Base-by-base conservation (phyloP, 1,140 invertebrate species). In the Eueides isabella region DNA sequence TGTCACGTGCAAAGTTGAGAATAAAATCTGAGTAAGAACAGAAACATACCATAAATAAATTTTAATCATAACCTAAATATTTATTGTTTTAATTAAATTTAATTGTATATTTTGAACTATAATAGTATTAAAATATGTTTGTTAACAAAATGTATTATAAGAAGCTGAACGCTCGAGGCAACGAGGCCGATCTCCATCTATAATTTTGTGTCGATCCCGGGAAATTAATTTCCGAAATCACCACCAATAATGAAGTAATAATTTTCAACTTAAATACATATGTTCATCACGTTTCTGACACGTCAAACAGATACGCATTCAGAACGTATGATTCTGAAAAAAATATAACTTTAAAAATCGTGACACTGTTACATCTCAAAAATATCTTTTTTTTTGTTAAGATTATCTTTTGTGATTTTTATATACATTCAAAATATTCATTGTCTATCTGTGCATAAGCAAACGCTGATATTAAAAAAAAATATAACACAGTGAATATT, bases 201-300 rank as follows among this genome's bases (percentile, higher is more conserved):
- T 85, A 90, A 92, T 92, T 92, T 92, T 71, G 63, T 67, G 72
- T 80, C 88, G 84, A 88, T 91, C 83, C 89, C 78, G 79, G 85
- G 89, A 91, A 92, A 92, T 91, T 91, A 92, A 92, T 92, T 91
- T 88, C 68, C 79, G 78, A 88, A 89, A 89, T 88, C 87, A 85
- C 85, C 80, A 82, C 82, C 88, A 83, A 89, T 91, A 90, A 91
- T 86, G 89, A 92, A 92, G 87, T 88, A 86, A 92, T 92, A 92
- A 92, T 90, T 92, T 89, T 84, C 71, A 80, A 75, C 77, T 79
- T 77, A 86, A 89, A 88, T 89, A 85, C 76, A 55, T 26, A 23
- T 16, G 80, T 83, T 84, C 72, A 80, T 77, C 76, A 67, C 3
- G 65, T 76, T 79, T 80, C 84, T 81, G 81, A 80, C 81, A 83